Evolutionary conservation across 2,888 invertebrate species (phyloP).

Genomic region (Dione juno): DNA sequence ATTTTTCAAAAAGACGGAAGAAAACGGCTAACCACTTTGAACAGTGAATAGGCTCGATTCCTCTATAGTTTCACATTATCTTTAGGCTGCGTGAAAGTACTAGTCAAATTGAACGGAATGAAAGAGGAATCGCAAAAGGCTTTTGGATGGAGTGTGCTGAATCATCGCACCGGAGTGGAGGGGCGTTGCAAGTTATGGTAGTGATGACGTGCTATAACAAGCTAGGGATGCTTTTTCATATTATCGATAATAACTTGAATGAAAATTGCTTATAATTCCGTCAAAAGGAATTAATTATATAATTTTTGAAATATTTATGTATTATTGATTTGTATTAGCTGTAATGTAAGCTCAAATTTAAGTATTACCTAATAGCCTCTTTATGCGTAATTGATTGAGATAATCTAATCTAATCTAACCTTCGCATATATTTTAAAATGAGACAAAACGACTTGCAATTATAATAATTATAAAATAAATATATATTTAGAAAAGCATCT

Average conservation of each 20-base stretch:
- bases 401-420: no score
- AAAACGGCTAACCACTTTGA: conserved; percentile 30
- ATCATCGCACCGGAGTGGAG: conserved; percentile 73
- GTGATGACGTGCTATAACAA: conserved; percentile 78
- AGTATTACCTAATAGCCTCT: no score
- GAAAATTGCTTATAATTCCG: neutral
- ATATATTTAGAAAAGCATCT: neutral
- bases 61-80: conserved; percentile 53
- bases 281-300: no score
- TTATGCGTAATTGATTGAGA: no score
- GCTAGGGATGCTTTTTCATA: conserved; percentile 53
- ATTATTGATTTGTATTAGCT: no score
- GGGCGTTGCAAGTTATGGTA: conserved; percentile 60
- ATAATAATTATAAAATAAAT: no score
- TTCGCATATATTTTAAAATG: no score
- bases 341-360: no score
- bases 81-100: conserved; percentile 65
- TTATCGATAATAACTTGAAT: conserved; percentile 1
- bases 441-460: no score
- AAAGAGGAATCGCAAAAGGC: conserved; percentile 78
- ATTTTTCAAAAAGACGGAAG: conserved; percentile 9
- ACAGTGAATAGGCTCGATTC: conserved; percentile 42
- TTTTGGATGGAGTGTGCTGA: conserved; percentile 80
- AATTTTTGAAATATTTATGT: neutral
- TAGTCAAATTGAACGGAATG: conserved; percentile 70